Evolutionary conservation across 1,140 invertebrate species (phyloP).

Genomic region (Magallana angulata): DNA sequence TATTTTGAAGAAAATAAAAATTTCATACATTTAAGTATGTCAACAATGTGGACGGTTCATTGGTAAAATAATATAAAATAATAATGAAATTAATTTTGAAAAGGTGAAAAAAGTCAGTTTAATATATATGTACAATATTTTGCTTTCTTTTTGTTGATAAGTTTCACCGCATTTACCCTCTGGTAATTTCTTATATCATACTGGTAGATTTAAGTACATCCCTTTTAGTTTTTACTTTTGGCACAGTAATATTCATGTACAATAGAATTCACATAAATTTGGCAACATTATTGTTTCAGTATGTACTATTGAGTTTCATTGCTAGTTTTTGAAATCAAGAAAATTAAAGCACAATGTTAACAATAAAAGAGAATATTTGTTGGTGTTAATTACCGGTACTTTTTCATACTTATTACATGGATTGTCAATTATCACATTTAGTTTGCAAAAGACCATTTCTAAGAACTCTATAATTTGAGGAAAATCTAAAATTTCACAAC

Average conservation of each 20-base stretch:
- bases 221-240: neutral
- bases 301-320: neutral
- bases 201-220: neutral
- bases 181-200: neutral
- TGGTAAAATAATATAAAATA: neutral
- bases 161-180: neutral
- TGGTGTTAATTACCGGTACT: no score
- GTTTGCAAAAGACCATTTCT: neutral
- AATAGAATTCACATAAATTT: neutral
- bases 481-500: neutral
- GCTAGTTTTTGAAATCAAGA: no score
- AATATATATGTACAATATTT: neutral
- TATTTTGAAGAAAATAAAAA: slow-evolving; percentile 8
- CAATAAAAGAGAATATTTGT: no score
- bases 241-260: slow-evolving; percentile 8
- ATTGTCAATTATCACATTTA: neutral
- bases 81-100: neutral
- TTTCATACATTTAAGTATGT: neutral
- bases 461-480: no score
- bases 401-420: neutral
- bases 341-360: no score
- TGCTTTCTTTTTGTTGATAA: neutral
- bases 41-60: slow-evolving; percentile 4
- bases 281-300: neutral
- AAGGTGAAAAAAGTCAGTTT: neutral